These are phyloP conservation scores for Aphidius gifuensis DNA, from an alignment of 1,140 invertebrate species.

Conservation along the genomic window DNA sequence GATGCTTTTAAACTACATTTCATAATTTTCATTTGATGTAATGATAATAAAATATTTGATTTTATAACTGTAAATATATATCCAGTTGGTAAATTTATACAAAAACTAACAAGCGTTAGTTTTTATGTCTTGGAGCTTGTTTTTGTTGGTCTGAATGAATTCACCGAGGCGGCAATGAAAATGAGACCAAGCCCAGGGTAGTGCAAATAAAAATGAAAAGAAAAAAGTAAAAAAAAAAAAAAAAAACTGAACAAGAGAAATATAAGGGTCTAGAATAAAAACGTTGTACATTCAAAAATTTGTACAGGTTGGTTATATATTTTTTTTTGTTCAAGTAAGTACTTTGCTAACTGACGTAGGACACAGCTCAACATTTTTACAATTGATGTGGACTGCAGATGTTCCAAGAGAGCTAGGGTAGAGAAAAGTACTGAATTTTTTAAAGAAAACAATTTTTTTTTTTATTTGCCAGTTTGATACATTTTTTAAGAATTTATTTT, in stretches of 20 bases:
- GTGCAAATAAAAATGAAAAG: conserved; percentile 2
- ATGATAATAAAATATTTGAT: too few relatives aligned
- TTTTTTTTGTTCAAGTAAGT: background rate
- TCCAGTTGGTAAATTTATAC: too few relatives aligned
- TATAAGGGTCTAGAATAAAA: conserved; percentile 2
- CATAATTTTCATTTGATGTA: too few relatives aligned
- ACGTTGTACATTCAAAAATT: background rate
- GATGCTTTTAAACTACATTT: too few relatives aligned
- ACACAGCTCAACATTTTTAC: too few relatives aligned
- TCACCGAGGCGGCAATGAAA: background rate
- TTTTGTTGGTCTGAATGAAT: conserved; percentile 4
- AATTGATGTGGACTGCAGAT: too few relatives aligned
- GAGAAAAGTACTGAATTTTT: background rate
- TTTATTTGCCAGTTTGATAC: background rate
- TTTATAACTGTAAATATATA: too few relatives aligned
- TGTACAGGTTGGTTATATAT: background rate
- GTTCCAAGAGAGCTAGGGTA: background rate
- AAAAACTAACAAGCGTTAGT: too few relatives aligned
- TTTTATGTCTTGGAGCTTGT: background rate
- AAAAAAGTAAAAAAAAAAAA: too few relatives aligned
- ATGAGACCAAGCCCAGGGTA: background rate
- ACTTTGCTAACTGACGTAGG: too few relatives aligned
- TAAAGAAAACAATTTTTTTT: background rate
- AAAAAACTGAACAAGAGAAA: too few relatives aligned
- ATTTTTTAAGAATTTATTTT: background rate